phyloP scores from a whole-genome alignment of 2,888 invertebrate genomes.

The Apamea anceps region DNA sequence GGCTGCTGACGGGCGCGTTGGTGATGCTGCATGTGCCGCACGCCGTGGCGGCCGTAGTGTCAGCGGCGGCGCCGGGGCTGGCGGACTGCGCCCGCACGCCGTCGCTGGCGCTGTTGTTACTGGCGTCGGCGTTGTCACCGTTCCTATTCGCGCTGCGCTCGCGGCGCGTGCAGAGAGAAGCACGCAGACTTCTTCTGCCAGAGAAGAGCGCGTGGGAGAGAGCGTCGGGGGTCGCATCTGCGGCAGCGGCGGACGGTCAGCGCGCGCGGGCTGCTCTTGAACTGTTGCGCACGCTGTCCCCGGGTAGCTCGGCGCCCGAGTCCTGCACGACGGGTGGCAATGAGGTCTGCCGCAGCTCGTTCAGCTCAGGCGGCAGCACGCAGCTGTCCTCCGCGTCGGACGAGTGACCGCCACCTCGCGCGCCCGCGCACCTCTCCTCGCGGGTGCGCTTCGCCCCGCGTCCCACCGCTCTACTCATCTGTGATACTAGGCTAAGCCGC shows the following conservation, averaged over 20 bases:
- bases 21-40: conserved; percentile 94
- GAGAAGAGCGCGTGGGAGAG: conserved; percentile 89
- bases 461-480: conserved; percentile 90
- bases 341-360: conserved; percentile 91
- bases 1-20: conserved; percentile 91
- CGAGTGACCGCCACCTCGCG: conserved; percentile 86
- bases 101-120: conserved; percentile 89
- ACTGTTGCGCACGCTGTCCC: conserved; percentile 84
- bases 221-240: conserved; percentile 88
- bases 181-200: conserved; percentile 82
- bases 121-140: conserved; percentile 92
- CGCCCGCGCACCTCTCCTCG: conserved; percentile 70
- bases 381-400: conserved; percentile 91
- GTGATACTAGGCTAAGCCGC: conserved; percentile 89
- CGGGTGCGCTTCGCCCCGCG: conserved; percentile 85
- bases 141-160: conserved; percentile 94
- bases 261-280: conserved; percentile 86
- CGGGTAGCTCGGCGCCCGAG: conserved; percentile 84
- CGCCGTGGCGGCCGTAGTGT: conserved; percentile 80
- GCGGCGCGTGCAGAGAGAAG: conserved; percentile 90
- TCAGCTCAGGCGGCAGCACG: conserved; percentile 92
- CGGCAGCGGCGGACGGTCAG: conserved; percentile 90
- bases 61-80: conserved; percentile 88
- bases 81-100: conserved; percentile 87
- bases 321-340: conserved; percentile 80